Evolutionary conservation across 2,797 vertebrate species (phyloP).

Genomic region (Acanthis flammea): DNA sequence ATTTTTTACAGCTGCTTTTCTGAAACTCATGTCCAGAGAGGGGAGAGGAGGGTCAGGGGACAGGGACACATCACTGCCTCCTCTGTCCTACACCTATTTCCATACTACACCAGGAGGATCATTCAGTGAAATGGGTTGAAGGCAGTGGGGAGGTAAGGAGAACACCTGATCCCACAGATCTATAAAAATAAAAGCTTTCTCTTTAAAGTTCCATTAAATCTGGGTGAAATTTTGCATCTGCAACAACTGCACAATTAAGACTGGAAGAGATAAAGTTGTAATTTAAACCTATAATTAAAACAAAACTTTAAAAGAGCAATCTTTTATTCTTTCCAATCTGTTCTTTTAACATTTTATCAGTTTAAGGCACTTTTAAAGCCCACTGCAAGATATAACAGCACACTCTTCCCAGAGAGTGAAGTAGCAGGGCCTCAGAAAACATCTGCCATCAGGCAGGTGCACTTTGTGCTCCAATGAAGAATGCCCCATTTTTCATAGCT

Average conservation of each 20-base stretch:
- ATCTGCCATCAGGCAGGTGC: constrained; percentile 6
- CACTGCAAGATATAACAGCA: neutral
- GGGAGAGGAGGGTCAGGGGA: neutral
- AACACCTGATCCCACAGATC: neutral
- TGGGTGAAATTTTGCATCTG: neutral
- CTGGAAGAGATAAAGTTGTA: neutral
- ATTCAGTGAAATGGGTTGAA: neutral
- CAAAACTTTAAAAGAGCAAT: neutral
- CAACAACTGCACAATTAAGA: neutral
- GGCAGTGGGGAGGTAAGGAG: neutral
- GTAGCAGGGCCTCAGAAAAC: neutral
- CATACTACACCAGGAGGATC: neutral
- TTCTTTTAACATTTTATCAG: neutral
- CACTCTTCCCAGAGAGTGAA: neutral
- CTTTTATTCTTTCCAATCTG: neutral
- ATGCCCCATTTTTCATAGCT: constrained; percentile 52
- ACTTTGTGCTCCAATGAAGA: constrained; percentile 29
- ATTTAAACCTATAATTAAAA: constrained; percentile 40
- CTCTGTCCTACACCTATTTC: neutral
- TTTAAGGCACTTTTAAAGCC: neutral
- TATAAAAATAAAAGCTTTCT: neutral
- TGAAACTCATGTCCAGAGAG: neutral
- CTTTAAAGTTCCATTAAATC: neutral
- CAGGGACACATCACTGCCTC: neutral
- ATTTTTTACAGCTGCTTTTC: neutral